phyloP scores from a whole-genome alignment of 2,888 invertebrate species.

The Chloromyia formosa region DNA sequence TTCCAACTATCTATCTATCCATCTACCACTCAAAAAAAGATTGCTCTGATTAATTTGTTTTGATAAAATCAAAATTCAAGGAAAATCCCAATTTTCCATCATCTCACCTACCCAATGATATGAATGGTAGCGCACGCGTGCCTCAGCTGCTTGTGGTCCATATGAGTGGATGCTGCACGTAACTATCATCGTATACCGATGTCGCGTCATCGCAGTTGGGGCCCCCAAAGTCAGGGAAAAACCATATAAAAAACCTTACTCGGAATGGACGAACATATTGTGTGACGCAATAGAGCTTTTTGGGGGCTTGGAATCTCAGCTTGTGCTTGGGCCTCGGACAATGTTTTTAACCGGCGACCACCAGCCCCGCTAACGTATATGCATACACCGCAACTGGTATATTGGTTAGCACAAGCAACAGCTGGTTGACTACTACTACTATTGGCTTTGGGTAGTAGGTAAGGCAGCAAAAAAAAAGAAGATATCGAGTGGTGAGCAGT shows the following conservation, averaged over 20 bases:
- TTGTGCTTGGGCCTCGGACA: neutral
- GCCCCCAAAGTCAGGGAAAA: conserved; percentile 16
- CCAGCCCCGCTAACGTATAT: neutral
- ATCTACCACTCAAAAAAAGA: too few relatives aligned
- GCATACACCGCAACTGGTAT: neutral
- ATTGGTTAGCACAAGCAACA: neutral
- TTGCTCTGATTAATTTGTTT: too few relatives aligned
- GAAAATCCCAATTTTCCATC: neutral
- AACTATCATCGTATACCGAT: neutral
- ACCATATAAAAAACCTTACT: conserved; percentile 4
- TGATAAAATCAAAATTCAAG: too few relatives aligned
- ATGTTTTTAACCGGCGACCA: conserved; percentile 15
- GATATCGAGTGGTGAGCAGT: conserved; percentile 25
- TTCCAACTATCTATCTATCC: too few relatives aligned
- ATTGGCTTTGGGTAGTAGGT: neutral
- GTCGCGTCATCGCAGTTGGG: conserved; percentile 16
- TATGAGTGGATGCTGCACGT: neutral
- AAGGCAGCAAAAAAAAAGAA: neutral
- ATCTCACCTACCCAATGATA: conserved; percentile 15
- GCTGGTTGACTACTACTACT: neutral
- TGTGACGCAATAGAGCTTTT: conserved; percentile 16
- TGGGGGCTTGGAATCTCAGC: conserved; percentile 15
- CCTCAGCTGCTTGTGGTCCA: conserved; percentile 8
- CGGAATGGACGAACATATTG: neutral
- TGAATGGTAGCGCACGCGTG: conserved; percentile 41